These are phyloP conservation scores for Montipora sp. DNA, from an alignment of 64 coral and sea anemone genomes.

Conservation along the genomic window DNA sequence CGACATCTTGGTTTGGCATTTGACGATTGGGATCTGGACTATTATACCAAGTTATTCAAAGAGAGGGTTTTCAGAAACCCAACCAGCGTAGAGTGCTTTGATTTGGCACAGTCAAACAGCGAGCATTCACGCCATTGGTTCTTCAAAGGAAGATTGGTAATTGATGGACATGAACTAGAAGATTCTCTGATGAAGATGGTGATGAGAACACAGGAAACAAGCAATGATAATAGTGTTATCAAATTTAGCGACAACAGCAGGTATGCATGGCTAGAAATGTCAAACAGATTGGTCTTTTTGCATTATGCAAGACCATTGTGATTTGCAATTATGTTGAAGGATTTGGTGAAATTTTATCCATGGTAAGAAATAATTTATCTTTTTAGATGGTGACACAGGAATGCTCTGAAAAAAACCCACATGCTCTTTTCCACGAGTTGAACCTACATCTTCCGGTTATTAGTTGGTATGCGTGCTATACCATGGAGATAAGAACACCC, in stretches of 20 bases:
- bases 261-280: neutral
- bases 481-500: no score
- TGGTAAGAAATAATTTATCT: no score
- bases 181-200: slow-evolving; percentile 94
- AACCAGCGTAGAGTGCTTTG: slow-evolving; percentile 98
- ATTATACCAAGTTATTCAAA: slow-evolving; percentile 90
- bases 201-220: slow-evolving; percentile 83
- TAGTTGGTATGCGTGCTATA: no score
- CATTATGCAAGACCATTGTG: neutral
- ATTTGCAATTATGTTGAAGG: no score
- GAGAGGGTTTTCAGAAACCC: slow-evolving; percentile 88
- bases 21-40: slow-evolving; percentile 94
- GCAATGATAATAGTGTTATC: slow-evolving; percentile 92
- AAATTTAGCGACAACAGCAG: slow-evolving; percentile 96
- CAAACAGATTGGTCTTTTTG: neutral
- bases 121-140: slow-evolving; percentile 99
- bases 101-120: slow-evolving; percentile 96
- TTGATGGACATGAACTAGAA: slow-evolving; percentile 85
- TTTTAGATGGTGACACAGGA: no score
- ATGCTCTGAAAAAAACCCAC: no score
- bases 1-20: slow-evolving; percentile 91
- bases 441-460: no score
- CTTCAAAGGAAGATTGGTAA: slow-evolving; percentile 80
- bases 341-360: no score
- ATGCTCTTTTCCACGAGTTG: no score